Percentiles rank a stretch among this genome's conserved stretches.
Evolutionary conservation across 2,113 vertebrate genomes (phyloP).

Genomic region (Carollia perspicillata): DNA sequence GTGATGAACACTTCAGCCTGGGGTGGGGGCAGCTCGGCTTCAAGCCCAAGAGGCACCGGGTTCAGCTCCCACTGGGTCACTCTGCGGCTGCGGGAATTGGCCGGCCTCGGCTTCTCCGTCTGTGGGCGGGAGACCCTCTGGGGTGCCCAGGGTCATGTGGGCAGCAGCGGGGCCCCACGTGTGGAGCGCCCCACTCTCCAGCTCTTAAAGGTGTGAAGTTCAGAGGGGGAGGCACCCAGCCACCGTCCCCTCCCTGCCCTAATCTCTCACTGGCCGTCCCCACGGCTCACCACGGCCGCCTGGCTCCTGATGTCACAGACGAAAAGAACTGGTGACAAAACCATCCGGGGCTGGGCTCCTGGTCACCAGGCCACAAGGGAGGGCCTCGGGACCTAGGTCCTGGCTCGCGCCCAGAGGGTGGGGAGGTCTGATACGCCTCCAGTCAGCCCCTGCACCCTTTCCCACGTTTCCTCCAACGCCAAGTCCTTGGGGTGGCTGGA

Average conservation of each 20-base stretch:
- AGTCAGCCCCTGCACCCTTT: accelerated
- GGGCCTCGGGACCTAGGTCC: not conserved
- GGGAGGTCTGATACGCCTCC: accelerated
- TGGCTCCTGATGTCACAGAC: no score
- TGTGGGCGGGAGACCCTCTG: not conserved
- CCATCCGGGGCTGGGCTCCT: not conserved
- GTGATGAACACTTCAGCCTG: not conserved
- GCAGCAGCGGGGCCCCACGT: accelerated
- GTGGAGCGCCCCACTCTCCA: accelerated
- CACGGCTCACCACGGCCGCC: accelerated
- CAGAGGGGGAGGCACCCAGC: accelerated
- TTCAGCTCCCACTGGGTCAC: not conserved
- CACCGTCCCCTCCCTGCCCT: not conserved
- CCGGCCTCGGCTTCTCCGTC: not conserved
- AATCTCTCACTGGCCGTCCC: not conserved
- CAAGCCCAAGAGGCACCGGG: not conserved
- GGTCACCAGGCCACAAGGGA: not conserved
- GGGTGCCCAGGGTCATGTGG: not conserved
- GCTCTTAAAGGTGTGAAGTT: accelerated
- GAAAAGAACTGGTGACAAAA: not conserved
- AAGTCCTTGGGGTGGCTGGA: not conserved
- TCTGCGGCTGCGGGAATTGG: not conserved
- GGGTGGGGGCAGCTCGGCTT: not conserved
- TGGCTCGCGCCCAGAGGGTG: not conserved
- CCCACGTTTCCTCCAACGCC: not conserved